Evolutionary conservation across 2,888 invertebrate genomes (phyloP), one percentile per base, ranked within the genome.

Genomic region (Euplagia quadripunctaria): DNA sequence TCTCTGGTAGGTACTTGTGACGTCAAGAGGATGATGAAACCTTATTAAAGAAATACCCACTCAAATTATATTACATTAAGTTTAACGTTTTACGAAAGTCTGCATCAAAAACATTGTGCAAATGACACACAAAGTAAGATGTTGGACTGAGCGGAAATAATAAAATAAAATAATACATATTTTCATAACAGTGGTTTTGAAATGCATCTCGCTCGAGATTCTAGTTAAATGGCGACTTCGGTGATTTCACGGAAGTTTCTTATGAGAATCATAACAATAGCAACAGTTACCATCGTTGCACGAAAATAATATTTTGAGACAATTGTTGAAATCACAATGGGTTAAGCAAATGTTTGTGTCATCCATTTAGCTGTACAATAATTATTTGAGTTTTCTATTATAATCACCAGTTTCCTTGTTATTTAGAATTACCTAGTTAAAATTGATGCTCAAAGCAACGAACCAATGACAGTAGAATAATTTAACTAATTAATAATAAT

Each of bases 261-360:
- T 89, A 91, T 91, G 87, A 86, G 89, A 89, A 90, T 86, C 84
- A 82, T 81, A 88, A 92, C 92, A 93, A 93, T 92, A 85, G 89
- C 67, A 74, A 82, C 82, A 81, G 86, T 86, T 91, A 86, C 89
- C 86, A 84, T 82, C 73, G 70, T 85, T 81, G 76, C 78, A 83
- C 77, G 70, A 77, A 82, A 77, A 84, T 75, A 80, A 82, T 83
- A 80, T 89, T 88, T 89, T 86, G 79, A 84, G 87, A 86, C 85
- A 88, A 88, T 87, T 83, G 78, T 76, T 65, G 78, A 9, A 68
- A 51, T 74, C 67, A 83, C 84, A 83, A 85, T 85, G 64, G 76
- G 71, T 74, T 63, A 65, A 55, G 72, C 78, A 69, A 84, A 81
- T 79, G 72, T 52, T 46, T 68, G n/a, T 72, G 49, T 67, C 63